Conservation (phyloP, 2,888 invertebrate species). For the Cybosia mesomella region DNA sequence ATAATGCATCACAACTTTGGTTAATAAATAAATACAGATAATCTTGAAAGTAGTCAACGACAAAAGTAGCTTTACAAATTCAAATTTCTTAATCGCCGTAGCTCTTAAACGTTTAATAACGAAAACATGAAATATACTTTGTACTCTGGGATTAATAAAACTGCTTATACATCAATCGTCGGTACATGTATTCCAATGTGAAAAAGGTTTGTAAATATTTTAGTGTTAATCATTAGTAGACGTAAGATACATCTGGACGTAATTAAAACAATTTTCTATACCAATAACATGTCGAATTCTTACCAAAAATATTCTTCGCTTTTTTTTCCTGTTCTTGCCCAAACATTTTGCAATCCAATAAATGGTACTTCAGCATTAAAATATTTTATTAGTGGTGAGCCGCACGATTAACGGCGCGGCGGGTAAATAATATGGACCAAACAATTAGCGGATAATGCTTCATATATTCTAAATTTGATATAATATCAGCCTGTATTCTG, state of each 20-base stretch:
- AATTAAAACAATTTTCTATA: not conserved
- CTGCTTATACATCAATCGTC: no score
- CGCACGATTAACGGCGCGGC: constrained; percentile 36
- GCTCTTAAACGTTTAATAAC: no score
- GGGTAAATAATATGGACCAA: constrained; percentile 18
- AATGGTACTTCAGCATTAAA: constrained; percentile 28
- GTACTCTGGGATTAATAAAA: no score
- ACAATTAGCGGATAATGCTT: constrained; percentile 26
- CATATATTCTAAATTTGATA: constrained; percentile 22
- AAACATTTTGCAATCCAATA: not conserved
- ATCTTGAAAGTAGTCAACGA: not conserved
- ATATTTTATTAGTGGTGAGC: constrained; percentile 32
- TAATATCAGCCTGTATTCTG: constrained; percentile 25
- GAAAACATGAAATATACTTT: no score
- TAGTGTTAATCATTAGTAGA: no score
- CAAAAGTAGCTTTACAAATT: no score
- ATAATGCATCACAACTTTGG: not conserved
- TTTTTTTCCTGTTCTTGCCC: not conserved
- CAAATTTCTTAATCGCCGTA: no score
- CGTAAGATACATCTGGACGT: not conserved
- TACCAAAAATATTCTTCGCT: not conserved
- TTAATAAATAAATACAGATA: no score
- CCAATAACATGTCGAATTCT: no score
- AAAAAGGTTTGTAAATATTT: no score
- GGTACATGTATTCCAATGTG: no score